A percentile compares a stretch with the other conserved stretches of the same genome.
phyloP scores from a whole-genome alignment of 1,140 invertebrate genomes.

The Pentalonia nigronervosa region DNA sequence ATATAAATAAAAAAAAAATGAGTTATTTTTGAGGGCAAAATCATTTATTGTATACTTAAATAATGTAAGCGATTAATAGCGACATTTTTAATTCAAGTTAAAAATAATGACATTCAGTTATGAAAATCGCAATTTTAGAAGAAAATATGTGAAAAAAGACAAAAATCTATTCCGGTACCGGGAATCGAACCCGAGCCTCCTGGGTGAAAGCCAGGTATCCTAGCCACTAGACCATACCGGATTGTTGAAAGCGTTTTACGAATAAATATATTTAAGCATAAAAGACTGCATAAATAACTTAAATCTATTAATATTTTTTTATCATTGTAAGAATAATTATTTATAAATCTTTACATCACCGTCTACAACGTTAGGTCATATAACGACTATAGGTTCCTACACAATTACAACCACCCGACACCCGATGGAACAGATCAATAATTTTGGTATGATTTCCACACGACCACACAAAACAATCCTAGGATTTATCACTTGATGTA shows the following conservation, averaged over 20 bases:
- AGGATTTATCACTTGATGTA: neutral
- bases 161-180: conserved; percentile 61
- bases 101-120: neutral
- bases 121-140: neutral
- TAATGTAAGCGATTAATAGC: neutral
- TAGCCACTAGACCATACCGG: conserved; percentile 63
- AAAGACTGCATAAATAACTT: neutral
- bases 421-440: neutral
- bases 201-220: conserved; percentile 63
- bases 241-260: rapidly evolving
- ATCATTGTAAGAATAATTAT: neutral
- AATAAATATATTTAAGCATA: neutral
- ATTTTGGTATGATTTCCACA: neutral
- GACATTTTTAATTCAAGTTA: too few species aligned
- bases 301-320: neutral
- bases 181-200: conserved; percentile 63
- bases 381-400: neutral
- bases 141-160: conserved; percentile 54
- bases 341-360: neutral
- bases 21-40: too few species aligned
- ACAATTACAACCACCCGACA: neutral
- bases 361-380: neutral
- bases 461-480: neutral
- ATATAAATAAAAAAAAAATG: neutral
- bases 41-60: too few species aligned